A percentile compares a stretch with the other conserved stretches of the same genome.
phyloP scores from a whole-genome alignment of 2,888 invertebrate species.

The Sarcophaga subvicina region DNA sequence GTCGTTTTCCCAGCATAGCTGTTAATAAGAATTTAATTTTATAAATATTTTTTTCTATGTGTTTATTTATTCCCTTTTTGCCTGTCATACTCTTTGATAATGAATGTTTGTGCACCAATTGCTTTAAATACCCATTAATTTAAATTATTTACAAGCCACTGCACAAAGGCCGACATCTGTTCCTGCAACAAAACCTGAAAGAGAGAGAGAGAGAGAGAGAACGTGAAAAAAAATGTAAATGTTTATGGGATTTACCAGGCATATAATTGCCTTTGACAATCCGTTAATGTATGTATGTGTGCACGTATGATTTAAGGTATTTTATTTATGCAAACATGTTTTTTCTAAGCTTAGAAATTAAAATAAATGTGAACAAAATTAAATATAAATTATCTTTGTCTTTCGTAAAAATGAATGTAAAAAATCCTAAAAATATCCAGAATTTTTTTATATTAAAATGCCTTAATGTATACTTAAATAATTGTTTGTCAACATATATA shows the following conservation, averaged over 20 bases:
- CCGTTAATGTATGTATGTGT: conserved; percentile 7
- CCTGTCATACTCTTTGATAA: conserved; percentile 44
- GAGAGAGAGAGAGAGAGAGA: neutral
- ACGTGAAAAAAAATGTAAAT: neutral
- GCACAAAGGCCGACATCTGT: conserved; percentile 19
- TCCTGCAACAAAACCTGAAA: neutral
- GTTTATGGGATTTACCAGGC: conserved; percentile 14
- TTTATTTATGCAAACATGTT: too few relatives aligned
- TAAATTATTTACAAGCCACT: conserved; percentile 55
- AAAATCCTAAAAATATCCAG: neutral
- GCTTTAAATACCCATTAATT: conserved; percentile 60
- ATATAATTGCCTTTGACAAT: conserved; percentile 50
- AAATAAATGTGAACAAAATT: too few relatives aligned
- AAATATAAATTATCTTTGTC: too few relatives aligned
- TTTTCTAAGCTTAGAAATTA: too few relatives aligned
- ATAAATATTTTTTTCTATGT: neutral
- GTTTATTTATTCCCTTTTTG: conserved; percentile 21
- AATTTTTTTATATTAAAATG: neutral
- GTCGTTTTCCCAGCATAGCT: neutral
- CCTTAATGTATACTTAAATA: neutral
- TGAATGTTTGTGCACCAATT: conserved; percentile 57
- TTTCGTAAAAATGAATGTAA: too few relatives aligned
- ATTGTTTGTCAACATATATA: neutral
- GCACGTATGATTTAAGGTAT: neutral
- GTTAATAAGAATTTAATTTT: neutral